Evolutionary conservation across 2,797 vertebrate species (phyloP).

Genomic region (Loriculus beryllinus): DNA sequence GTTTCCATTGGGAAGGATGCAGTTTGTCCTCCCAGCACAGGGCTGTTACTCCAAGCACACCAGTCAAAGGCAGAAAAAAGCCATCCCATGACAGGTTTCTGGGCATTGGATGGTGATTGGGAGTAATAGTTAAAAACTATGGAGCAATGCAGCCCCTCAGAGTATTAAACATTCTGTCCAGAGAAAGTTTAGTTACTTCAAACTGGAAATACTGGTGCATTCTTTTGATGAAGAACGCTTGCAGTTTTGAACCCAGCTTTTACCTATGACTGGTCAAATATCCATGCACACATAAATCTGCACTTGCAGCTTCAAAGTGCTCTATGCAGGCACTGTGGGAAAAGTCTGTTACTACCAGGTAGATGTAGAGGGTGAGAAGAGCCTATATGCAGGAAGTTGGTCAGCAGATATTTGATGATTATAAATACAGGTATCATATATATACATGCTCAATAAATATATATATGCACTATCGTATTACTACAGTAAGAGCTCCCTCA

Average conservation of each 20-base stretch:
- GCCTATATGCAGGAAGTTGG: fast-evolving
- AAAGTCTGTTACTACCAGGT: not conserved
- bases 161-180: not conserved
- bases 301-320: not conserved
- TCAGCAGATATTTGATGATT: not conserved
- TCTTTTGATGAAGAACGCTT: not conserved
- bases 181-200: not conserved
- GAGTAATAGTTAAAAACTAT: not conserved
- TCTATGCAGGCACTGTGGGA: not conserved
- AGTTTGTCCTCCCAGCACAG: fast-evolving
- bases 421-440: not conserved
- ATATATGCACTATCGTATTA: not conserved
- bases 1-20: not conserved
- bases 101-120: not conserved
- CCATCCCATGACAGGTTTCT: not conserved
- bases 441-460: not conserved
- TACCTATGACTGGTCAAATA: not conserved
- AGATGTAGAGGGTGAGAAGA: not conserved
- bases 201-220: not conserved
- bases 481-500: not conserved
- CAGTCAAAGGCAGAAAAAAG: not conserved
- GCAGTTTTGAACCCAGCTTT: not conserved
- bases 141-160: not conserved
- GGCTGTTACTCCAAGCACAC: not conserved
- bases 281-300: not conserved